A percentile compares a stretch with the other conserved stretches of the same genome.
phyloP scores from a whole-genome alignment of 2,113 vertebrate species.

The Calidris pugnax region DNA sequence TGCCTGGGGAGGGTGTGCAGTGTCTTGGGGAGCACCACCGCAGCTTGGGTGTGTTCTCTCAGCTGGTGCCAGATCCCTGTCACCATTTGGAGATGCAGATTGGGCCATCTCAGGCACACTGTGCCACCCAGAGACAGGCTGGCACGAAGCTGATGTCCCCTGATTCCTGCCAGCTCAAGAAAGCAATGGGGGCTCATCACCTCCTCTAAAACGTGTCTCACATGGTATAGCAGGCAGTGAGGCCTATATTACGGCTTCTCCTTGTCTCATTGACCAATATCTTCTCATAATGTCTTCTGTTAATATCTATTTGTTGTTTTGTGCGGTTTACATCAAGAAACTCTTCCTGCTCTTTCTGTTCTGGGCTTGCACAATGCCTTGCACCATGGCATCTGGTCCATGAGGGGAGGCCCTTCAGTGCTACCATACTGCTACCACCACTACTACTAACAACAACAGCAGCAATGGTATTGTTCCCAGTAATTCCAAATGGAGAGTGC shows the following conservation, averaged over 20 bases:
- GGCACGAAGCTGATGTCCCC: neutral
- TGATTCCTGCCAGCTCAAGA: neutral
- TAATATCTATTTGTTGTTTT: neutral
- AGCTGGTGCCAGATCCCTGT: neutral
- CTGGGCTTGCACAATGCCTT: neutral
- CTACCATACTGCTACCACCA: neutral
- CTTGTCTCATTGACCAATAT: neutral
- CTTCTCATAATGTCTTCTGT: neutral
- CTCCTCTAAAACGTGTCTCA: neutral
- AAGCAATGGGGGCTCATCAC: neutral
- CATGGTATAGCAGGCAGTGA: neutral
- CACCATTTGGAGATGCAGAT: accelerated
- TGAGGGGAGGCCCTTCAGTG: neutral
- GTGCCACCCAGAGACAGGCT: neutral
- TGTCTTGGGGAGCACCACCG: neutral
- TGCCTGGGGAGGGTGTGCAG: neutral
- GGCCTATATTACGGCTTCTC: neutral
- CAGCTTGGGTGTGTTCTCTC: neutral
- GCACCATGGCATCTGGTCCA: neutral
- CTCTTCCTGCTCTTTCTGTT: neutral
- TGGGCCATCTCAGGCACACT: neutral
- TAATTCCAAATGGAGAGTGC: neutral
- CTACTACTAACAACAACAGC: neutral
- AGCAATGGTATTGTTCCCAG: neutral
- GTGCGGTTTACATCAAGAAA: neutral